These are phyloP conservation scores for Nematopogon swammerdamellus DNA, from an alignment of 2,888 invertebrate genomes.

Conservation along the genomic window DNA sequence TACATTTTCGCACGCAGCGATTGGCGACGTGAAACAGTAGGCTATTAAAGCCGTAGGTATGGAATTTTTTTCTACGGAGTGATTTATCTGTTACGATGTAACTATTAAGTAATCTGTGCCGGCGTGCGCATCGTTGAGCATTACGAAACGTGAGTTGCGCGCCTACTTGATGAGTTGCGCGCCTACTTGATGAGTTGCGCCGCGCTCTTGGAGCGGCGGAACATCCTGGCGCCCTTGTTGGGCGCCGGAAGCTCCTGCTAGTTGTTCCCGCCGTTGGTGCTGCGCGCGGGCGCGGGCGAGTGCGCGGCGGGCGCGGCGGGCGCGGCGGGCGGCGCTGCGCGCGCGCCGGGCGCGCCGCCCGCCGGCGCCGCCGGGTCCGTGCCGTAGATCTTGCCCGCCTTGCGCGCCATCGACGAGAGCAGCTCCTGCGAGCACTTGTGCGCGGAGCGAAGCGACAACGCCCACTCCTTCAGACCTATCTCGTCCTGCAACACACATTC, in stretches of 20 bases:
- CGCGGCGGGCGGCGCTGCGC: conserved; percentile 21
- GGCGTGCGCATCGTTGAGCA: no score
- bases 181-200: conserved; percentile 52
- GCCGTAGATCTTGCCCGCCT: conserved; percentile 98
- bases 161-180: not conserved
- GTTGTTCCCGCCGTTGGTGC: conserved; percentile 41
- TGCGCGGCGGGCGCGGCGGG: not conserved
- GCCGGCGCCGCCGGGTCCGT: conserved; percentile 56
- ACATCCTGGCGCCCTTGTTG: conserved; percentile 52
- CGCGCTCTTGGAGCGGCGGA: conserved; percentile 56
- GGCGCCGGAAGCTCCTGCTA: conserved; percentile 52
- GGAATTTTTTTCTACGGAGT: no score
- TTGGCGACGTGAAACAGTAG: no score
- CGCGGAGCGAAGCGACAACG: conserved; percentile 89
- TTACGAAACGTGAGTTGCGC: no score
- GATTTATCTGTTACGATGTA: no score
- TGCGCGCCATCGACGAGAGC: conserved; percentile 95
- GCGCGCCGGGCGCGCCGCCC: conserved; percentile 16
- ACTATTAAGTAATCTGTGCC: no score
- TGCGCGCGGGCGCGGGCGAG: conserved; percentile 24
- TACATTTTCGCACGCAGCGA: no score
- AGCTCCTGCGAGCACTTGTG: conserved; percentile 96
- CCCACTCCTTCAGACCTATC: conserved; percentile 99
- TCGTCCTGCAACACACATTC: conserved; percentile 70
- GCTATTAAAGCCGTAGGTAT: no score